These are phyloP conservation scores for Rutpela maculata DNA, from an alignment of 2,888 invertebrate genomes.

Conservation along the genomic window DNA sequence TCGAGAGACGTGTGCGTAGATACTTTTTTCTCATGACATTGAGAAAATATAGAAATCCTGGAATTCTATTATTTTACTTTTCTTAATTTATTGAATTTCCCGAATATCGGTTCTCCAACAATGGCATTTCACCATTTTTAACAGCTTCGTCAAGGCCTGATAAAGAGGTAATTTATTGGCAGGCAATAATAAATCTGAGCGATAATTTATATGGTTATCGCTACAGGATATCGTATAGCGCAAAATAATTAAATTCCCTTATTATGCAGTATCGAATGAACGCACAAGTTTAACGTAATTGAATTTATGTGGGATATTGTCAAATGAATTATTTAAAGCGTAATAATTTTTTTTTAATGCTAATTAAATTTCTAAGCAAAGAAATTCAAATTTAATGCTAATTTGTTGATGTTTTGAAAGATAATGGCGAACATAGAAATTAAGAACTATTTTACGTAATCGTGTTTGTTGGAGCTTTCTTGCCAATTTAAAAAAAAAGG, in stretches of 20 bases:
- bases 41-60: too few species aligned
- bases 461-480: too few species aligned
- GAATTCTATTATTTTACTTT: too few species aligned
- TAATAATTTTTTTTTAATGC: neutral
- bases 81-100: too few species aligned
- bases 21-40: too few species aligned
- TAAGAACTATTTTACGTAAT: neutral
- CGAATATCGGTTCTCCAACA: too few species aligned
- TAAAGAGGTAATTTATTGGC: too few species aligned
- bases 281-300: neutral
- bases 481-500: too few species aligned
- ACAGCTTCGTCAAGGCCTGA: too few species aligned
- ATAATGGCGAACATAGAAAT: neutral
- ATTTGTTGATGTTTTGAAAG: neutral
- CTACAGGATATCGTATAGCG: neutral
- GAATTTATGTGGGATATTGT: constrained; percentile 5
- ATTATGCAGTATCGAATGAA: neutral
- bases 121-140: too few species aligned
- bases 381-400: constrained; percentile 2
- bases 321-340: neutral
- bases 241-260: neutral
- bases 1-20: too few species aligned
- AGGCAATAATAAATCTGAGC: neutral
- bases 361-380: neutral
- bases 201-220: neutral